phyloP scores from a whole-genome alignment of 2,113 vertebrate genomes.

The Elgaria multicarinata region DNA sequence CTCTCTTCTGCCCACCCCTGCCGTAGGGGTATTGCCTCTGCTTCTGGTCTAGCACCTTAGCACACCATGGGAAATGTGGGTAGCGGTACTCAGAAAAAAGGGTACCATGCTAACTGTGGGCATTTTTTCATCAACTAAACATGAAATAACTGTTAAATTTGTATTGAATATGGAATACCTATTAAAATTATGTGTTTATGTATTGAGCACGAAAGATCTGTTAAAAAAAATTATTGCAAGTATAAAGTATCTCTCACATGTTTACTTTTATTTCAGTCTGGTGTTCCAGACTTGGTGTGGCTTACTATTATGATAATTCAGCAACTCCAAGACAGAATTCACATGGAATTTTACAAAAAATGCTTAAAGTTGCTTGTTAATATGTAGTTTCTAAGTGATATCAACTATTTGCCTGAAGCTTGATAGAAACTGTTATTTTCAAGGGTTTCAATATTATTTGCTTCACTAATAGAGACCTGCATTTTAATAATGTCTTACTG shows the following conservation, averaged over 20 bases:
- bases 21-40: background rate
- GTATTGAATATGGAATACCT: background rate
- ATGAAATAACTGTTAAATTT: background rate
- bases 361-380: conserved; percentile 1
- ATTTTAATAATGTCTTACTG: conserved; percentile 62
- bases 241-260: conserved; percentile 13
- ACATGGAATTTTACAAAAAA: conserved; percentile 27
- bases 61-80: background rate
- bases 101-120: background rate
- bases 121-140: background rate
- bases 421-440: conserved; percentile 49
- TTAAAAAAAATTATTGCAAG: conserved; percentile 10
- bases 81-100: background rate
- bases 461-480: conserved; percentile 38
- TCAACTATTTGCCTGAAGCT: conserved; percentile 46
- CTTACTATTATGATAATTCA: conserved; percentile 19
- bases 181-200: background rate
- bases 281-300: conserved; percentile 21
- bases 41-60: background rate
- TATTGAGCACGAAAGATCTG: background rate
- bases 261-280: background rate
- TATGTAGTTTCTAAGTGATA: conserved; percentile 20
- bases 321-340: conserved; percentile 36
- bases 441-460: conserved; percentile 61
- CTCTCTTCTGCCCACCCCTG: background rate